Evolutionary conservation across 2,888 invertebrate species (phyloP), one percentile per base, ranked within the genome.

Genomic region (Laspeyria flexula): DNA sequence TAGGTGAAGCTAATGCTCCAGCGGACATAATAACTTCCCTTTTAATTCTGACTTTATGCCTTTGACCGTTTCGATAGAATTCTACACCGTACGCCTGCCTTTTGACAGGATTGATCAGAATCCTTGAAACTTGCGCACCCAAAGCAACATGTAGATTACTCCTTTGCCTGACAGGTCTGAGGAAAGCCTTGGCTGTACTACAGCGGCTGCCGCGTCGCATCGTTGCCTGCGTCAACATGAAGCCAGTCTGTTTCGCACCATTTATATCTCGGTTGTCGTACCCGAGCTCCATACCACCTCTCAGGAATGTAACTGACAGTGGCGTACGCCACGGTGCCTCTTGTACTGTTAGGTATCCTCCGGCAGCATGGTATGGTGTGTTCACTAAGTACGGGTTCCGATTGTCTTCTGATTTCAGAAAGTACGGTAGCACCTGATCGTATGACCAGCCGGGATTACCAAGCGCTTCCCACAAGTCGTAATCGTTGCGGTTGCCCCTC

Each of bases 401-500:
- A 73, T 97, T 96, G 81, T 97, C 97, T 84, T 97, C 97, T 0
- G 97, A 97, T 85, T 97, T 97, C 18, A 96, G 88, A 79, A 97
- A 97, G 77, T 97, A 97, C 1, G 96, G 96, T 40, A 97, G 86
- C 1, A 97, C 96, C 60, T 96, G 94, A 30, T 95, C 93, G 84
- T 96, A 97, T 5, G 95, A 95, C 98, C 98, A 98, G 7, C 98
- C 98, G 0, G 94, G 92, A 81, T 97, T 97, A 0, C 98, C 98
- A 27, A 95, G 87, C 0, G 93, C 93, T 27, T 96, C 96, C 98
- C 98, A 98, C 16, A 94, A 93, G 79, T 98, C 97, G 87, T 97
- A 98, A 76, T 98, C 98, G 53, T 95, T 94, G 64, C 94, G 94
- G 75, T 97, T 98, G 43, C 98, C 98, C 43, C 98, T 94, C 9